Base-by-base conservation (phyloP, 2,888 invertebrate genomes). In the Leptinotarsa rubiginosa region DNA sequence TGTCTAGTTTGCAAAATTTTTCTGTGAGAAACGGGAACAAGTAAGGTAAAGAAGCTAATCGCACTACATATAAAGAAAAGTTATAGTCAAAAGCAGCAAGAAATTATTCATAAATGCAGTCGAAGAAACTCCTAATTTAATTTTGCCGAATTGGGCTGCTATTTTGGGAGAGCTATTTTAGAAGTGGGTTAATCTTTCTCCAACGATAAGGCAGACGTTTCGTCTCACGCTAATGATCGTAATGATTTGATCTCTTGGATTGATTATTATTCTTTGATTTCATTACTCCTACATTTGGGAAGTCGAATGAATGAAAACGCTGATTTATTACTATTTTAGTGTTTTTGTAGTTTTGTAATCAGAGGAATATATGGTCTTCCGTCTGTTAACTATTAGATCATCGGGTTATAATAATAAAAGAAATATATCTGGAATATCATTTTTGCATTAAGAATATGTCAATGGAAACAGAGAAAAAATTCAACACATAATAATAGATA, bases 141-240 rank as follows among this genome's bases (percentile, higher is more conserved):
- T 69, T 41, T 69, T 56, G 56, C 54, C 56, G 69, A 75, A 64
- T 71, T 67, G 52, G 41, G 62, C 4, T 18, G 52, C 74, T 75
- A 75, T 75, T 75, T 75, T 62, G 25, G 64, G 54, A 56, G 18
- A 59, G 59, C 65, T 75, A 75, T 75, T 75, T 75, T 65, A 41
- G 66, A 75, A 72, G 72, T 75, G 72, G 75, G 75, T 72, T 75
- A 72, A 72, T 65, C 65, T 65, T 50, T 41, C 54, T 16, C 50
- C 47, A 64, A 59, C 47, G 69, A 59, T 10, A 18, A 47, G 31
- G 41, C 62, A 62, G 62, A 62, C 62, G 41, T 5, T 62, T 15
- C 25, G 62, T 18, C 62, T 62, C 62, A 4, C n/a, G 31, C 31
- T 62, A 41, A 25, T 62, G 41, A 62, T 31, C 41, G n/a, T 41